A percentile compares a stretch with the other conserved stretches of the same genome.
These are phyloP conservation scores for Panurus biarmicus DNA, from an alignment of 2,113 vertebrate species.

Conservation along the genomic window DNA sequence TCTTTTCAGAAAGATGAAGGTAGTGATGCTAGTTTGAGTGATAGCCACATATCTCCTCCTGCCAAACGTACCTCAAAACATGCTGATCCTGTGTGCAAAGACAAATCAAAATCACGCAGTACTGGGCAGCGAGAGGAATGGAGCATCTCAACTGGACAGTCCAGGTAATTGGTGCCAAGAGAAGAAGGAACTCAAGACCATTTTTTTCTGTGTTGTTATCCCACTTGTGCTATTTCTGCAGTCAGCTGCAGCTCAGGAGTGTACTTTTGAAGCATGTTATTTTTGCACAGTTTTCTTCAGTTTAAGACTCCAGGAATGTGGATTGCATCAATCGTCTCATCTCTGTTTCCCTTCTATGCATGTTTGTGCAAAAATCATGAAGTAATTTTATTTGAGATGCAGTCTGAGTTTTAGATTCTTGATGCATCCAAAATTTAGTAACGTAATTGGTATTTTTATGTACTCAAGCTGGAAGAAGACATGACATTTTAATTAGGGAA, in stretches of 20 bases:
- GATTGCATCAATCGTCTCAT: neutral
- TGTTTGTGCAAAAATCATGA: neutral
- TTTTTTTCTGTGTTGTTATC: neutral
- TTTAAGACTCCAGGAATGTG: neutral
- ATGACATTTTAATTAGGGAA: neutral
- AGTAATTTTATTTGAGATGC: neutral
- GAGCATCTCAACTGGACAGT: slow-evolving; percentile 85
- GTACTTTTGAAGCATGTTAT: neutral
- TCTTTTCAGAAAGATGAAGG: slow-evolving; percentile 82
- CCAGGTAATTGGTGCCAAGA: slow-evolving; percentile 76
- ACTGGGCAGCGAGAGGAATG: slow-evolving; percentile 91
- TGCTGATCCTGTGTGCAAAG: slow-evolving; percentile 90
- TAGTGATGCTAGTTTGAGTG: slow-evolving; percentile 89
- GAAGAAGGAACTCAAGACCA: neutral
- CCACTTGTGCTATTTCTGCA: neutral
- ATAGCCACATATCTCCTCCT: slow-evolving; percentile 86
- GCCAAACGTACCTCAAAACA: slow-evolving; percentile 89
- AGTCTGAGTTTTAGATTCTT: neutral
- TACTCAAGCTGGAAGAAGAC: neutral
- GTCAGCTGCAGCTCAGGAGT: neutral
- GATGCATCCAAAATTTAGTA: neutral
- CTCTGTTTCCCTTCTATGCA: neutral
- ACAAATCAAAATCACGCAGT: slow-evolving; percentile 88
- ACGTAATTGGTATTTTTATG: neutral
- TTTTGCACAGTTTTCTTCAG: neutral